phyloP scores from a whole-genome alignment of 2,113 vertebrate genomes.

The Triplophysa dalaica region DNA sequence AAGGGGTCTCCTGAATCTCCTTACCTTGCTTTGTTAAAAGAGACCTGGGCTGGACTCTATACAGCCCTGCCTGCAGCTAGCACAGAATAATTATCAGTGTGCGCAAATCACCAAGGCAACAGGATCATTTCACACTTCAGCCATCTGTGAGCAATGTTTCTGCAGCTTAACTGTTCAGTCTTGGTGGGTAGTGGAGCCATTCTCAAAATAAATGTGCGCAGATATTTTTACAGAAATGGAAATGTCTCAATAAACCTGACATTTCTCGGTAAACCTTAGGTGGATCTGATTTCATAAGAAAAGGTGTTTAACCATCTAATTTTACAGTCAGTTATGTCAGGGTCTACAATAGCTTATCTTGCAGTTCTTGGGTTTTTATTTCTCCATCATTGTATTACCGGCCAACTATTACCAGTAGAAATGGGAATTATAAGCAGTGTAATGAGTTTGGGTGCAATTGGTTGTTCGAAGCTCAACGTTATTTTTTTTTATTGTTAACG shows the following conservation, averaged over 20 bases:
- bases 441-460: too few species aligned
- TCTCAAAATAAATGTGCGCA: background rate
- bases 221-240: conserved; percentile 3
- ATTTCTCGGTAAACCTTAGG: background rate
- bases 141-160: conserved; percentile 44
- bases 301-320: too few species aligned
- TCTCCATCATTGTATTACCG: too few species aligned
- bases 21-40: conserved; percentile 1
- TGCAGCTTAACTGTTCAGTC: conserved; percentile 29
- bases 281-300: too few species aligned
- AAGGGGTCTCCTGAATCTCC: background rate
- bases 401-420: too few species aligned
- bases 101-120: conserved; percentile 64
- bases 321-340: too few species aligned
- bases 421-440: too few species aligned
- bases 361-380: too few species aligned
- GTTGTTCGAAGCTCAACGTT: too few species aligned
- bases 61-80: conserved; percentile 19
- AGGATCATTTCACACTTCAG: conserved; percentile 55
- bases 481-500: too few species aligned
- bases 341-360: too few species aligned
- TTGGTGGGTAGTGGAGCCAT: background rate
- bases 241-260: background rate
- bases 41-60: background rate
- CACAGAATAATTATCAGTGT: conserved; percentile 60